Evolutionary conservation across 2,888 invertebrate species (phyloP).

Genomic region (Drosophila kokeensis): DNA sequence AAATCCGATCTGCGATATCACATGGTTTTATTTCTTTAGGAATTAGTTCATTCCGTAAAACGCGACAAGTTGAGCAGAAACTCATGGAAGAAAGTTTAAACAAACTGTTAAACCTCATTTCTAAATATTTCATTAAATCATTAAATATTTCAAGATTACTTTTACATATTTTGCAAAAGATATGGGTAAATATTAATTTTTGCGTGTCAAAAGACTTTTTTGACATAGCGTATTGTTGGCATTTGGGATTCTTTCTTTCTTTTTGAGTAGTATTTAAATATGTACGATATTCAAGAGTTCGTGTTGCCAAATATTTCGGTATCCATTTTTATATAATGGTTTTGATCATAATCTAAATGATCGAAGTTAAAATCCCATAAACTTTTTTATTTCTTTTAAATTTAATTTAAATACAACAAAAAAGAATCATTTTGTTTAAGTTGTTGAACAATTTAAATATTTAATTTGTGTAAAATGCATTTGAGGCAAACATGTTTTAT

Average conservation of each 20-base stretch:
- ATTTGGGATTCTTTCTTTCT: neutral
- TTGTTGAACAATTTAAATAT: conserved; percentile 33
- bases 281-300: neutral
- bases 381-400: neutral
- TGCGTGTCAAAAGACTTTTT: neutral
- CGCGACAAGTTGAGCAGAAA: too few relatives aligned
- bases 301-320: neutral
- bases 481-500: conserved; percentile 39
- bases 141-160: neutral
- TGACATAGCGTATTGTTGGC: neutral
- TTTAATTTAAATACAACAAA: neutral
- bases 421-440: neutral
- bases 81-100: neutral
- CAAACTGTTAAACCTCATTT: neutral
- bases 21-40: too few relatives aligned
- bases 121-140: too few relatives aligned
- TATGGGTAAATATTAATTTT: neutral
- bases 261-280: neutral
- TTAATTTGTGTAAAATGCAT: conserved; percentile 49
- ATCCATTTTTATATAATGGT: neutral
- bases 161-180: neutral
- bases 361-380: neutral
- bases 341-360: neutral
- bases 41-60: too few relatives aligned
- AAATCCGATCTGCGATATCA: too few relatives aligned